Conservation (phyloP, 2,113 vertebrate species). For the Hippocampus abdominalis region DNA sequence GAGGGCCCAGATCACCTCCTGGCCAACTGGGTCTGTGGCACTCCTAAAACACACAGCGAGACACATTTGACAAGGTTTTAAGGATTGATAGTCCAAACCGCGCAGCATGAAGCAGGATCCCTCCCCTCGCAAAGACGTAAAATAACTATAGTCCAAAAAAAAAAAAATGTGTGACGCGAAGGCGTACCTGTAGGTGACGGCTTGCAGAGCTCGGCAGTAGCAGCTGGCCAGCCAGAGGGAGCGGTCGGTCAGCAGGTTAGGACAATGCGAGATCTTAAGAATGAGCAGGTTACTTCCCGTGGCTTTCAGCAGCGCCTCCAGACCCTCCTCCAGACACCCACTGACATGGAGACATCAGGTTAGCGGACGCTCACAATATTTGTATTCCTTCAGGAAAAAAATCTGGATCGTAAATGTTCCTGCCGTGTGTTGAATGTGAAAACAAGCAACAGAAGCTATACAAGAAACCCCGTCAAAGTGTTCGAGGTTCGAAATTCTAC, state of each 20-base stretch:
- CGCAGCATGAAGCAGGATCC: background rate
- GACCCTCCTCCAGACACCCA: conserved; percentile 91
- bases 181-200: conserved; percentile 90
- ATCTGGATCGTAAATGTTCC: background rate
- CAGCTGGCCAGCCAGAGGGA: conserved; percentile 99
- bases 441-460: background rate
- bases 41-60: conserved; percentile 75
- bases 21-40: conserved; percentile 93
- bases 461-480: background rate
- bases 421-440: background rate
- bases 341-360: conserved; percentile 60
- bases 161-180: background rate
- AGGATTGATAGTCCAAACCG: background rate
- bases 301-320: conserved; percentile 92
- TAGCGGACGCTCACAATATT: background rate
- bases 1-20: conserved; percentile 97
- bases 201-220: conserved; percentile 95
- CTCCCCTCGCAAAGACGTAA: background rate
- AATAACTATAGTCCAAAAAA: background rate
- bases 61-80: background rate
- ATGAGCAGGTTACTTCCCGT: conserved; percentile 94
- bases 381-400: background rate
- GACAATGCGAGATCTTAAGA: conserved; percentile 95
- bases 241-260: conserved; percentile 95
- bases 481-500: background rate